A percentile compares a stretch with the other conserved stretches of the same genome.
phyloP scores from a whole-genome alignment of 2,797 vertebrate species.

The Helarctos malayanus region DNA sequence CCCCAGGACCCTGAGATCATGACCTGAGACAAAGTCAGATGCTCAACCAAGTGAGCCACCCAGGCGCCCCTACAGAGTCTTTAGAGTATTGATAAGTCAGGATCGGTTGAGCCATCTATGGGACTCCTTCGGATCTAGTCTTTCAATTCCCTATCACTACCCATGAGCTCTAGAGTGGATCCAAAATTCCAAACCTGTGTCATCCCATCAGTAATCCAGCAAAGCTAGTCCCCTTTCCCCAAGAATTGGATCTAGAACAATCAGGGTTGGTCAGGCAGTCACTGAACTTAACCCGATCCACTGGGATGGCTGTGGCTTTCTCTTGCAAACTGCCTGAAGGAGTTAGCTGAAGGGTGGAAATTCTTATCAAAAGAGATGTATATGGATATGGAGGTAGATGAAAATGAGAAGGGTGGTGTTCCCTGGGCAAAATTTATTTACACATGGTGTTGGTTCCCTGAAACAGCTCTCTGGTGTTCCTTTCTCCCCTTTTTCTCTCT shows the following conservation, averaged over 20 bases:
- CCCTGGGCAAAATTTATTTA: slow-evolving; percentile 40
- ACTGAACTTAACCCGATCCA: neutral
- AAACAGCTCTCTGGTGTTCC: neutral
- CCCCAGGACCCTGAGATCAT: neutral
- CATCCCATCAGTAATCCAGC: neutral
- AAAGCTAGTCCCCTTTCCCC: neutral
- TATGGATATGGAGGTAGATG: slow-evolving; percentile 8
- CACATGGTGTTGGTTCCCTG: neutral
- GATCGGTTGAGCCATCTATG: neutral
- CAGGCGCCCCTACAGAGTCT: neutral
- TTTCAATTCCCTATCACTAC: slow-evolving; percentile 6
- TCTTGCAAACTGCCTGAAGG: neutral
- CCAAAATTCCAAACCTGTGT: neutral
- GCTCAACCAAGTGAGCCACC: neutral
- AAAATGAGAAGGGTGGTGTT: slow-evolving; percentile 14
- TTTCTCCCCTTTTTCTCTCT: neutral
- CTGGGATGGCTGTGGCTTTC: neutral
- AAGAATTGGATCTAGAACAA: neutral
- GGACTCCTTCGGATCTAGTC: neutral
- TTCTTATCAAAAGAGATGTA: slow-evolving; percentile 62
- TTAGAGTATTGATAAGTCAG: neutral
- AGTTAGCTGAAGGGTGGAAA: slow-evolving; percentile 27
- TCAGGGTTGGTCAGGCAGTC: neutral
- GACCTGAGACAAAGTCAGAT: neutral
- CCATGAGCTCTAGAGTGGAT: neutral